These are phyloP conservation scores for Trachelus stipa DNA, from an alignment of 2,888 invertebrate genomes.

Conservation along the genomic window DNA sequence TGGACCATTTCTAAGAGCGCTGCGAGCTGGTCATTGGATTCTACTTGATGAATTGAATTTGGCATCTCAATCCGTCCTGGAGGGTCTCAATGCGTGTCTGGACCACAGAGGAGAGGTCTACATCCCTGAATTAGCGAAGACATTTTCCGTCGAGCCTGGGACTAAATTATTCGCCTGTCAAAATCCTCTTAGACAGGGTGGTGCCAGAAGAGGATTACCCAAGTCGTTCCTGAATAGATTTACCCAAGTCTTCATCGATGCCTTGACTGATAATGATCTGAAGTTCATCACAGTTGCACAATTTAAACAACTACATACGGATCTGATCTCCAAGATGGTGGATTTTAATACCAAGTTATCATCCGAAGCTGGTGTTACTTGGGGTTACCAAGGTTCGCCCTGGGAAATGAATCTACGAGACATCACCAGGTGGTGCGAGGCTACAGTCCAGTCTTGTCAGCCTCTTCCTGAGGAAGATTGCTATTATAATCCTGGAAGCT, in stretches of 20 bases:
- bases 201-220: slow-evolving; percentile 94
- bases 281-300: slow-evolving; percentile 75
- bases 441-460: slow-evolving; percentile 67
- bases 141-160: slow-evolving; percentile 80
- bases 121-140: slow-evolving; percentile 89
- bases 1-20: slow-evolving; percentile 92
- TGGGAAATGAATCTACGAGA: slow-evolving; percentile 99
- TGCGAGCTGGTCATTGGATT: slow-evolving; percentile 96
- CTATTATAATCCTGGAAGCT: slow-evolving; percentile 70
- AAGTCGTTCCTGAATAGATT: slow-evolving; percentile 98
- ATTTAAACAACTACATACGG: slow-evolving; percentile 73
- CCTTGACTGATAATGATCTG: slow-evolving; percentile 61
- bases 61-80: slow-evolving; percentile 97
- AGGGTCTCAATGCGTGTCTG: slow-evolving; percentile 97
- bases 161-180: slow-evolving; percentile 97
- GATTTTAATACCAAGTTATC: slow-evolving; percentile 80
- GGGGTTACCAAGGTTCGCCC: slow-evolving; percentile 88
- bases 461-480: slow-evolving; percentile 4
- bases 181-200: slow-evolving; percentile 96
- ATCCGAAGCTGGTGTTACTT: slow-evolving; percentile 73
- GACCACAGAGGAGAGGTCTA: slow-evolving; percentile 97
- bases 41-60: slow-evolving; percentile 97
- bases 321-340: slow-evolving; percentile 79
- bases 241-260: slow-evolving; percentile 80
- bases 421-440: slow-evolving; percentile 92